Evolutionary conservation across 2,888 invertebrate genomes (phyloP).

Genomic region (Ceramica pisi): DNA sequence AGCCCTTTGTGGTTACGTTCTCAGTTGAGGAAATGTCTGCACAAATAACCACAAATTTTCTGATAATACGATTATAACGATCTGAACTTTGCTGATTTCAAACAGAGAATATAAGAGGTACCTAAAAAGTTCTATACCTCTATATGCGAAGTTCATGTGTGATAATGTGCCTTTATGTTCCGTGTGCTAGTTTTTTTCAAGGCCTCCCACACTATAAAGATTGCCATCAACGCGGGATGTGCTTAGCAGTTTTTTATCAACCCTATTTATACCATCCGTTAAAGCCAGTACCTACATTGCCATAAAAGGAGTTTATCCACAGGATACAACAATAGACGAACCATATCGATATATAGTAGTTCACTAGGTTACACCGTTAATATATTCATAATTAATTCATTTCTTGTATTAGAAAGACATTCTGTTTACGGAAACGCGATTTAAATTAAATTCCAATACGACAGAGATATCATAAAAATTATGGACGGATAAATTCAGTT

Average conservation of each 20-base stretch:
- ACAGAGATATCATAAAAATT: slow-evolving; percentile 50
- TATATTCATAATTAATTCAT: slow-evolving; percentile 48
- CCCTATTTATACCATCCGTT: slow-evolving; percentile 51
- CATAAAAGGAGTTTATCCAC: slow-evolving; percentile 9
- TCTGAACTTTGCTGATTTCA: slow-evolving; percentile 14
- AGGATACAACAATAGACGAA: slow-evolving; percentile 25
- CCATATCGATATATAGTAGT: slow-evolving; percentile 14
- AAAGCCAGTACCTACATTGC: slow-evolving; percentile 18
- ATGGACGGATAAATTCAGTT: slow-evolving; percentile 57
- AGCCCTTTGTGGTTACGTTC: background rate
- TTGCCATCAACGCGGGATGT: slow-evolving; percentile 67
- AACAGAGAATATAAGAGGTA: slow-evolving; percentile 17
- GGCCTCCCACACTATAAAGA: slow-evolving; percentile 69
- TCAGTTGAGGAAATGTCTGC: background rate
- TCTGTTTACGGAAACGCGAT: slow-evolving; percentile 46
- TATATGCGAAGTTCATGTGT: slow-evolving; percentile 15
- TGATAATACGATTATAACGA: background rate
- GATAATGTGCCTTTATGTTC: slow-evolving; percentile 35
- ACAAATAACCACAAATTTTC: background rate
- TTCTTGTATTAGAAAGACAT: slow-evolving; percentile 34
- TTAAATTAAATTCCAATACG: slow-evolving; percentile 50
- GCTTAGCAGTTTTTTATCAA: slow-evolving; percentile 60
- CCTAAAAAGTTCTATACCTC: background rate
- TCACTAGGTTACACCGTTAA: slow-evolving; percentile 50
- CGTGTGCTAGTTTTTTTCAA: slow-evolving; percentile 61